Percentiles rank a stretch among this genome's conserved stretches.
Conservation (phyloP, 2,888 invertebrate species). For the Blera fallax region DNA sequence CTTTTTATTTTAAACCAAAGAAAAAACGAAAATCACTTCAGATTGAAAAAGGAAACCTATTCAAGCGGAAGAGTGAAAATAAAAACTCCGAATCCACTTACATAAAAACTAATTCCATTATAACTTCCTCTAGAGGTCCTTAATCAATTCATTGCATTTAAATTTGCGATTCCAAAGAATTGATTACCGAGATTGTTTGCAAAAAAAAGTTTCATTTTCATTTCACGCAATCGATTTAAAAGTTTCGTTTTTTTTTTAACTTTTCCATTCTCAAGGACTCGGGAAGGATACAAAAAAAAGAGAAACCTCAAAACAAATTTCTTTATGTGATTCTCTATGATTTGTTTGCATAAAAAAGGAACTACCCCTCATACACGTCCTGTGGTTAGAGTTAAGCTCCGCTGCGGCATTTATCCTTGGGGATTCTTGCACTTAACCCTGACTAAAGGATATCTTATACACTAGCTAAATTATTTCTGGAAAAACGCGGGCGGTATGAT, state of each 20-base stretch:
- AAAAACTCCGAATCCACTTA: constrained; percentile 22
- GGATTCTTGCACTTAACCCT: constrained; percentile 56
- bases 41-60: constrained; percentile 14
- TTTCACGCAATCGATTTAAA: neutral
- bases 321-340: constrained; percentile 32
- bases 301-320: neutral
- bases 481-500: neutral
- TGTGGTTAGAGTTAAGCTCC: constrained; percentile 12
- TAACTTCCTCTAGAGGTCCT: constrained; percentile 32
- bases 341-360: constrained; percentile 35
- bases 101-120: constrained; percentile 59
- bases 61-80: constrained; percentile 34
- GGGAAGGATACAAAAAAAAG: neutral
- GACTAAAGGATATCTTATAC: constrained; percentile 12
- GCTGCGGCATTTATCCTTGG: constrained; percentile 48
- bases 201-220: constrained; percentile 32
- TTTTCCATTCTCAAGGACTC: constrained; percentile 13
- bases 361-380: neutral
- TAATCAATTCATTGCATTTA: constrained; percentile 60
- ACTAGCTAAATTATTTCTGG: neutral
- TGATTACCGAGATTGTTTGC: constrained; percentile 57
- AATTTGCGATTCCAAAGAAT: constrained; percentile 40
- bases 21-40: neutral
- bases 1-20: constrained; percentile 1
- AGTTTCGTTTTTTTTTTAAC: neutral